Evolutionary conservation across 2,113 vertebrate genomes (phyloP).

Genomic region (Buteo buteo): DNA sequence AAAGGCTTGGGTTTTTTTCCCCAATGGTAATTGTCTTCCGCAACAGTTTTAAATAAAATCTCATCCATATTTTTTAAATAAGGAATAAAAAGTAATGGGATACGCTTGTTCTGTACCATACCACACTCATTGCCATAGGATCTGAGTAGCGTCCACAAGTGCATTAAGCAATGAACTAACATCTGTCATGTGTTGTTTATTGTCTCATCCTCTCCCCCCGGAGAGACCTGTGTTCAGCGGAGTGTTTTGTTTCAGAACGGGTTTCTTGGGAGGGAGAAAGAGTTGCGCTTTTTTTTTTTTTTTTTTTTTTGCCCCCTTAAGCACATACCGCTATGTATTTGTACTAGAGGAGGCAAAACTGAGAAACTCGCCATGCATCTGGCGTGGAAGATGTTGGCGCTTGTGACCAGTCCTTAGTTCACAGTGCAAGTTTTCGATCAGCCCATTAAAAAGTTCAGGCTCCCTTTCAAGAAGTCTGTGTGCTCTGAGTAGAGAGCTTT

Average conservation of each 20-base stretch:
- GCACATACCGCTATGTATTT: not conserved
- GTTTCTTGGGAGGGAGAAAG: not conserved
- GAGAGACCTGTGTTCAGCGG: not conserved
- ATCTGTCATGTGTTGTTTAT: not conserved
- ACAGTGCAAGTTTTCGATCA: not conserved
- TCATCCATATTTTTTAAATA: not conserved
- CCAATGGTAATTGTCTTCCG: not conserved
- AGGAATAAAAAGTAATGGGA: not conserved
- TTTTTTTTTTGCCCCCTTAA: too few species aligned
- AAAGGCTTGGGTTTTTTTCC: not conserved
- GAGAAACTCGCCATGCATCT: not conserved
- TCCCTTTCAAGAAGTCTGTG: not conserved
- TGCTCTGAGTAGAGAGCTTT: not conserved
- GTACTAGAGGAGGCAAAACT: not conserved
- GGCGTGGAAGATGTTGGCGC: not conserved
- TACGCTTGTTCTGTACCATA: not conserved
- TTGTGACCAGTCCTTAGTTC: not conserved
- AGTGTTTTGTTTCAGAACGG: not conserved
- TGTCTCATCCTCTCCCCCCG: not conserved
- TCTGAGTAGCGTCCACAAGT: not conserved
- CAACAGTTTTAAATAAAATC: not conserved
- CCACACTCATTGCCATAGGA: not conserved
- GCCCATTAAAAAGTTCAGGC: not conserved
- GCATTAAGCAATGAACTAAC: not conserved
- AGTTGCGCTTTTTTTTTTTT: too few species aligned